Percentiles rank a stretch among this genome's conserved stretches.
Evolutionary conservation across 2,888 invertebrate genomes (phyloP).

Genomic region (Meteorus colon): DNA sequence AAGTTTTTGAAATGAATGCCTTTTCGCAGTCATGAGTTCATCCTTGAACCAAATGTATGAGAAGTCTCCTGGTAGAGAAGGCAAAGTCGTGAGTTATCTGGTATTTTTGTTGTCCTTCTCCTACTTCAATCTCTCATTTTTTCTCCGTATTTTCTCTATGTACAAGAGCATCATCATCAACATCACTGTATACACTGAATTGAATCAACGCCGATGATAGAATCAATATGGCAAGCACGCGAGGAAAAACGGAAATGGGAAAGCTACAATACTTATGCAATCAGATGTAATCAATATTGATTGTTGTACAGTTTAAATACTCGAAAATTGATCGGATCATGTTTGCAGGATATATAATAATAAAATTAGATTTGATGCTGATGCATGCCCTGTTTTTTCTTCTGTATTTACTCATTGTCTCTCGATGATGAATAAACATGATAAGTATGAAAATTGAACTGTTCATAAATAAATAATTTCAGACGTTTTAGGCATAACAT

Average conservation of each 20-base stretch:
- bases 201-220: neutral
- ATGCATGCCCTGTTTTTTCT: too few relatives aligned
- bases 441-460: neutral
- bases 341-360: too few relatives aligned
- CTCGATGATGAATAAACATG: neutral
- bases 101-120: neutral
- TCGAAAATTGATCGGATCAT: too few relatives aligned
- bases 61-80: constrained; percentile 7
- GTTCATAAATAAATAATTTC: neutral
- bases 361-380: too few relatives aligned
- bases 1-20: constrained; percentile 13
- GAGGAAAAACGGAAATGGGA: too few relatives aligned
- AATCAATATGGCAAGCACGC: neutral
- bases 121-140: neutral
- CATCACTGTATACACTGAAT: neutral
- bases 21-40: constrained; percentile 8
- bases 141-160: neutral
- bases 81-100: constrained; percentile 6
- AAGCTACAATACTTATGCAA: too few relatives aligned
- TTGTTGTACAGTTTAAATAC: too few relatives aligned
- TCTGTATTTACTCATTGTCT: neutral
- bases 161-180: neutral
- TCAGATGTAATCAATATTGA: too few relatives aligned
- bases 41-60: constrained; percentile 10
- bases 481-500: neutral